These are phyloP conservation scores for Lepus americanus DNA, from an alignment of 2,113 vertebrate genomes.

Conservation along the genomic window DNA sequence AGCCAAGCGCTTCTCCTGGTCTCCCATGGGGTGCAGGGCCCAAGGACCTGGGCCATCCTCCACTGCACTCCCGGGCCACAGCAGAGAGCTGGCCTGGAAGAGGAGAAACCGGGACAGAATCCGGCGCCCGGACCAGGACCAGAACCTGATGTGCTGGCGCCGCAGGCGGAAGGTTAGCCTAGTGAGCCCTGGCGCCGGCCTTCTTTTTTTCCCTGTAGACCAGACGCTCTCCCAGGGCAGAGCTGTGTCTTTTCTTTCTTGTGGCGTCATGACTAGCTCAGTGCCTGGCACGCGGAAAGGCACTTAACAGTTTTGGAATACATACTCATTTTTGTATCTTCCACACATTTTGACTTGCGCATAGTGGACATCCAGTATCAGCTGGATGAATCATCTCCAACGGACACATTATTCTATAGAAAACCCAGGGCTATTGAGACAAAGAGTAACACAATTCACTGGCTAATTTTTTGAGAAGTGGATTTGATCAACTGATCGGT, in stretches of 20 bases:
- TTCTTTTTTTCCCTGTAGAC: not conserved
- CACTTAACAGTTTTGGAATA: not conserved
- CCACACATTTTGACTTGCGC: not conserved
- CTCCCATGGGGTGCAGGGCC: no score
- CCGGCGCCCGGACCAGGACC: no score
- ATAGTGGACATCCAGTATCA: not conserved
- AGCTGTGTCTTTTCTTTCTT: not conserved
- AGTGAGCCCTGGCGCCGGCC: no score
- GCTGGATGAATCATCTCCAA: not conserved
- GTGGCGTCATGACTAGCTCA: not conserved
- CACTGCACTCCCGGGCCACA: no score
- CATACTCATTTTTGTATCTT: not conserved
- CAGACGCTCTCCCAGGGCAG: not conserved
- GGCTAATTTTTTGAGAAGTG: slow-evolving; percentile 33
- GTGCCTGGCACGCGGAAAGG: not conserved
- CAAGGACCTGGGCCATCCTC: no score
- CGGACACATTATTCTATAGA: not conserved
- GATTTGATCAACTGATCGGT: not conserved
- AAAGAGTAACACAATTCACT: not conserved
- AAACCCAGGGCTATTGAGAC: not conserved
- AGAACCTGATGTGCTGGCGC: no score
- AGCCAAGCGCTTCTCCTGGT: no score
- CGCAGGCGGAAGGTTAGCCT: no score
- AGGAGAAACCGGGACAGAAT: no score
- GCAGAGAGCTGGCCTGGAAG: no score